Base-by-base conservation (phyloP, 1,140 invertebrate species). In the Macrotrachela quadricornifera region DNA sequence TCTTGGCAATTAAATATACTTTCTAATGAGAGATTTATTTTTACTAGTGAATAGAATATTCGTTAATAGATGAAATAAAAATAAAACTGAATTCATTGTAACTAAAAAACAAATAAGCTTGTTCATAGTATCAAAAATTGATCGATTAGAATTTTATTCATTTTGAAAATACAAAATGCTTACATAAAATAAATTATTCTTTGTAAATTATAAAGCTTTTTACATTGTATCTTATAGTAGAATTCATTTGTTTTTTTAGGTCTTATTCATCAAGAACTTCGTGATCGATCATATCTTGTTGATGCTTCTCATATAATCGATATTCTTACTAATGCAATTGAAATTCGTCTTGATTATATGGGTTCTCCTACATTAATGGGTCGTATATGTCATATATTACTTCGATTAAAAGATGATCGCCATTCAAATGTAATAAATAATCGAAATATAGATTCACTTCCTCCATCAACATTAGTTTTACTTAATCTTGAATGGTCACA, bases 301-400 rank as follows among this genome's bases (percentile, higher is more conserved):
- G 21, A 30, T 30, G 21, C 21, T 1, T 80, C 85, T 61, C 87
- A 94, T 69, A 81, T 78, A 46, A 73, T 85, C 39, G 81, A 82
- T n/a, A 64, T 90, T 46, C 80, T 80, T 63, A 74, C 91, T 45
- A 78, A 79, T 61, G 83, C 85, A 1, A 66, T 91, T 10, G 86
- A 94, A 66, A 74, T 85, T 54, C 74, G 85, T 16, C 68, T 94
- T 18, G 90, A 95, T 71, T 95, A 94, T 68, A 94, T 94, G 87
- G 87, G 86, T 50, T 84, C 83, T 10, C 75, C 73, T 59, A 84
- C 88, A 41, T 71, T 94, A 43, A 86, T 95, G 82, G 80, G 79
- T 1, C 70, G 88, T 48, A 81, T 91, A 6, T 86, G 82, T 55
- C 76, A 78, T 16, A 76, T 92, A 41, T 78, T 63, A 36, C 79